Conservation (phyloP, 2,888 invertebrate genomes). For the Diachrysia chrysitis region DNA sequence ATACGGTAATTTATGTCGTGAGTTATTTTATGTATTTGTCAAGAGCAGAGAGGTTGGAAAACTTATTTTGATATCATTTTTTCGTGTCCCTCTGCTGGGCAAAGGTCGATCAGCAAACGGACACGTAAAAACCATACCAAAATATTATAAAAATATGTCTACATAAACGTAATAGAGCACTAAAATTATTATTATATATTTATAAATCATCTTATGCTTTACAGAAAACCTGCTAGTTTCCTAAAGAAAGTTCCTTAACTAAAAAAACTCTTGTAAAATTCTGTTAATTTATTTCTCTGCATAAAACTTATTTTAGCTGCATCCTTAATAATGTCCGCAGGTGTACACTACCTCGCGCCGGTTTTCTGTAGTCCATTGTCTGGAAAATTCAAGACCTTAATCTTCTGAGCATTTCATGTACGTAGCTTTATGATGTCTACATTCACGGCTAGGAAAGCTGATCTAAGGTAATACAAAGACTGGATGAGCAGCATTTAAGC, state of each 20-base stretch:
- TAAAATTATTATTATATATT: too few relatives aligned
- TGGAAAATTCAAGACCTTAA: conserved; percentile 65
- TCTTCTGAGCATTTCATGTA: conserved; percentile 60
- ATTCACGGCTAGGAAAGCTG: conserved; percentile 53
- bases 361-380: conserved; percentile 59
- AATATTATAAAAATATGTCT: too few relatives aligned
- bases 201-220: not conserved
- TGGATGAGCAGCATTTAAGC: conserved; percentile 41
- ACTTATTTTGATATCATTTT: too few relatives aligned
- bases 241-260: not conserved
- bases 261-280: not conserved
- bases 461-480: conserved; percentile 42
- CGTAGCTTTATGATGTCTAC: conserved; percentile 56
- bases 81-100: too few relatives aligned
- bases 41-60: not conserved
- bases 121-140: too few relatives aligned
- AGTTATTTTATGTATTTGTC: not conserved
- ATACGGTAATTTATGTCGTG: not conserved
- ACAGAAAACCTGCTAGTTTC: too few relatives aligned
- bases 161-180: too few relatives aligned
- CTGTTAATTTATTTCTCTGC: not conserved
- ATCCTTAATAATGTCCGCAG: conserved; percentile 37
- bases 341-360: conserved; percentile 42
- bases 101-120: too few relatives aligned
- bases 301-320: not conserved